These are phyloP conservation scores for Drosophila novamexicana DNA, from an alignment of 1,140 invertebrate species.

Conservation along the genomic window DNA sequence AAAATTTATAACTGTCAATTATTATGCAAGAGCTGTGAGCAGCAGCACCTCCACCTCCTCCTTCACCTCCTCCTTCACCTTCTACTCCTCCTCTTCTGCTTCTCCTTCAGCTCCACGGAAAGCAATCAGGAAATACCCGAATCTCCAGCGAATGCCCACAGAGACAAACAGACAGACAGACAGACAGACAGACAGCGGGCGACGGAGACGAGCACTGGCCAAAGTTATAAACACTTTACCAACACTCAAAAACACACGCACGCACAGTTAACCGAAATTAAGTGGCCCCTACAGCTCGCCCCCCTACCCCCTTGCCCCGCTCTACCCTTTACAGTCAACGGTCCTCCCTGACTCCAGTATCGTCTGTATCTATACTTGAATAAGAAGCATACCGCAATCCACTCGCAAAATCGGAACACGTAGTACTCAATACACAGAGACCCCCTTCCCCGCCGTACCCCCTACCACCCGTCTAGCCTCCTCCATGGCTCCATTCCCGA, in stretches of 20 bases:
- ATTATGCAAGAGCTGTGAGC: slow-evolving; percentile 83
- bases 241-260: slow-evolving; percentile 27
- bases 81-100: background rate
- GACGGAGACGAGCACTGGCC: background rate
- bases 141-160: slow-evolving; percentile 19
- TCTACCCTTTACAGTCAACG: background rate
- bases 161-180: background rate
- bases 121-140: slow-evolving; percentile 78
- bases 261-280: slow-evolving; percentile 26
- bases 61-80: background rate
- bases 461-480: background rate
- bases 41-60: slow-evolving; percentile 4
- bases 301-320: background rate
- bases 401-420: slow-evolving; percentile 68
- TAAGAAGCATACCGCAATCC: slow-evolving; percentile 32
- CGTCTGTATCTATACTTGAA: slow-evolving; percentile 2
- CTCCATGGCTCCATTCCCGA: background rate
- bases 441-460: background rate
- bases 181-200: background rate
- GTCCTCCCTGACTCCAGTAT: background rate
- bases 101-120: background rate
- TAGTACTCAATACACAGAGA: slow-evolving; percentile 24
- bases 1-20: slow-evolving; percentile 84
- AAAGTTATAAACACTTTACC: slow-evolving; percentile 42
- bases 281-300: slow-evolving; percentile 8